Percentiles rank a stretch among this genome's conserved stretches.
phyloP scores from a whole-genome alignment of 2,113 vertebrate genomes.

The Oncorhynchus mykiss region DNA sequence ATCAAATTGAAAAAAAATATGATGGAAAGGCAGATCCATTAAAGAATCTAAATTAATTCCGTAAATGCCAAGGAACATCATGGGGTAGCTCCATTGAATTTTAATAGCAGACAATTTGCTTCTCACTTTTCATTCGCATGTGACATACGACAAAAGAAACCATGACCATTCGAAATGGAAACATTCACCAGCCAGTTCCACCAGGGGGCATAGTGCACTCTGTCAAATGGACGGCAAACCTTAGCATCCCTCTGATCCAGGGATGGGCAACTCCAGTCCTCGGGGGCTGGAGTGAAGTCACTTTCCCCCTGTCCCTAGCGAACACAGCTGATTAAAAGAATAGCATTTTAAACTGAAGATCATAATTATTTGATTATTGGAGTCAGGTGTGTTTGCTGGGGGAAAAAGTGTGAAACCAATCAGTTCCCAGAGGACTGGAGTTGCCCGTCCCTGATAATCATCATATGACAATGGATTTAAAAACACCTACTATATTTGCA shows the following conservation, averaged over 20 bases:
- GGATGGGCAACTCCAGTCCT: too few relatives aligned
- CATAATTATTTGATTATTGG: too few relatives aligned
- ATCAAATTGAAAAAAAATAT: not conserved
- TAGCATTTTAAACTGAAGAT: too few relatives aligned
- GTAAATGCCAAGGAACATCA: constrained; percentile 23
- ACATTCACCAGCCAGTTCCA: constrained; percentile 44
- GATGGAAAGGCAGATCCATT: constrained; percentile 14
- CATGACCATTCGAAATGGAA: constrained; percentile 8
- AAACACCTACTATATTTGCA: not conserved
- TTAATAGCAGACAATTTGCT: constrained; percentile 25
- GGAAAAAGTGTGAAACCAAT: too few relatives aligned
- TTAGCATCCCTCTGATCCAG: too few relatives aligned
- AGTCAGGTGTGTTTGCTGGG: too few relatives aligned
- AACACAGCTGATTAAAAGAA: too few relatives aligned
- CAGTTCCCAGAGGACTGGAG: too few relatives aligned
- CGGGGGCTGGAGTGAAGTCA: too few relatives aligned
- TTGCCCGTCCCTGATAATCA: too few relatives aligned
- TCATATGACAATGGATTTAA: not conserved
- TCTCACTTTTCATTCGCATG: not conserved
- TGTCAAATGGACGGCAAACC: not conserved
- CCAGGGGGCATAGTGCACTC: constrained; percentile 55
- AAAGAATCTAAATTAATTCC: constrained; percentile 26
- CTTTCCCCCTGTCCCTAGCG: too few relatives aligned
- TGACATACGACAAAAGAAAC: constrained; percentile 1
- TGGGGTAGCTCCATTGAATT: constrained; percentile 27